Conservation (phyloP, 2,888 invertebrate genomes). For the Agonopterix arenella region DNA sequence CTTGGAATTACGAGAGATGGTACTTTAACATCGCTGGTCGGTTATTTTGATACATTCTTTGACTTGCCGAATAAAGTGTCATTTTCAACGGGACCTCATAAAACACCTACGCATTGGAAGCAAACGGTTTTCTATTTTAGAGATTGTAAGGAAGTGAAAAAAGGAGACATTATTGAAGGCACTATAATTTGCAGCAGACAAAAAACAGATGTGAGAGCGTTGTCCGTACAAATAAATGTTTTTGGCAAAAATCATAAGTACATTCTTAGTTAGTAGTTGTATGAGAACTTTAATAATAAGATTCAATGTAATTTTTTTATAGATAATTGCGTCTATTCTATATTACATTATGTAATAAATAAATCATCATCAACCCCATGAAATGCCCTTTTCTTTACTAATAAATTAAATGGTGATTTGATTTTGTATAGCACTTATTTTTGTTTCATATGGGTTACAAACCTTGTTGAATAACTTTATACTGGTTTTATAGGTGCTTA, state of each 20-base stretch:
- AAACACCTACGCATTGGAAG: conserved; percentile 93
- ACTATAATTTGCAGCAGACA: conserved; percentile 85
- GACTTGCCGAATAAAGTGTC: conserved; percentile 80
- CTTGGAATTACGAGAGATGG: conserved; percentile 81
- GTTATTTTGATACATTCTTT: conserved; percentile 95
- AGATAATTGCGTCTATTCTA: no score
- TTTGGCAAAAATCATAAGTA: conserved; percentile 79
- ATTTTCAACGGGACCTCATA: conserved; percentile 88
- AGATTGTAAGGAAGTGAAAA: conserved; percentile 81
- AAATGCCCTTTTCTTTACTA: no score
- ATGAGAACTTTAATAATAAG: neutral
- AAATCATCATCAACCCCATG: no score
- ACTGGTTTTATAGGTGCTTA: no score
- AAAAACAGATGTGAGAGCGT: conserved; percentile 83
- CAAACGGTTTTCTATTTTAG: conserved; percentile 93
- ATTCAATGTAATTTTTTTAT: neutral
- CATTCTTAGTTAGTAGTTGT: conserved; percentile 75
- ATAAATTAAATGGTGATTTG: no score
- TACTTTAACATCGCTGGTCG: conserved; percentile 86
- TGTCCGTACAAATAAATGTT: conserved; percentile 82
- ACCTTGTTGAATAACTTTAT: no score
- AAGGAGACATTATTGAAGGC: conserved; percentile 80
- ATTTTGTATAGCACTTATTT: no score
- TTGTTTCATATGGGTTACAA: no score
- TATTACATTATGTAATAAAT: no score